Percentiles rank a stretch among this genome's conserved stretches.
phyloP scores from a whole-genome alignment of 2,888 invertebrate genomes.

The Plagiodera versicolora region DNA sequence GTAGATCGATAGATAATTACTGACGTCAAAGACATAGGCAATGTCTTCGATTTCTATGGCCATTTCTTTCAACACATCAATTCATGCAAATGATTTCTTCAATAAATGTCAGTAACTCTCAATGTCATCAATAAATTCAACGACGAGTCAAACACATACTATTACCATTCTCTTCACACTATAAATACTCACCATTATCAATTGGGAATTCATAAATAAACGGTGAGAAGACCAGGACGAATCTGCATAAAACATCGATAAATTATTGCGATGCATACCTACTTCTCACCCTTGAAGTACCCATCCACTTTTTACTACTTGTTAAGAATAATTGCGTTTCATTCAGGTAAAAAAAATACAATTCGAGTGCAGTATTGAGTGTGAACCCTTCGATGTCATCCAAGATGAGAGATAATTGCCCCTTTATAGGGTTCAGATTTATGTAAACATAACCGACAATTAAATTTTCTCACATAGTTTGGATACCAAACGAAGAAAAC shows the following conservation, averaged over 20 bases:
- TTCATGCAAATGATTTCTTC: too few species aligned
- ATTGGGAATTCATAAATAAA: background rate
- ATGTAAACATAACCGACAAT: slow-evolving; percentile 1
- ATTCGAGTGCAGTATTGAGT: background rate
- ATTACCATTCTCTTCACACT: background rate
- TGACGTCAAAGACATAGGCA: too few species aligned
- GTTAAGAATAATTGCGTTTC: background rate
- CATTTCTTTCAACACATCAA: too few species aligned
- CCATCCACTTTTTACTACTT: background rate
- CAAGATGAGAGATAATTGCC: background rate
- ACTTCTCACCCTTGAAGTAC: background rate
- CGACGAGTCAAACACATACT: background rate
- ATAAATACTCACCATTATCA: background rate
- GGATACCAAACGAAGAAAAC: background rate
- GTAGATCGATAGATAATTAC: too few species aligned
- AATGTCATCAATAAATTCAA: background rate
- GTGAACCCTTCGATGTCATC: background rate
- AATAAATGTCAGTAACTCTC: too few species aligned
- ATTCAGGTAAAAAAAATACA: background rate
- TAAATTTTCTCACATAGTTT: background rate
- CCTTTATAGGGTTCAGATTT: background rate
- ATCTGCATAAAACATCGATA: background rate
- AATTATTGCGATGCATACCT: background rate
- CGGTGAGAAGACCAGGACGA: background rate
- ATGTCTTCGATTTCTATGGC: too few species aligned